Evolutionary conservation across 2,888 invertebrate species (phyloP), one percentile per base, ranked within the genome.

Genomic region (Clistopyga incitator): DNA sequence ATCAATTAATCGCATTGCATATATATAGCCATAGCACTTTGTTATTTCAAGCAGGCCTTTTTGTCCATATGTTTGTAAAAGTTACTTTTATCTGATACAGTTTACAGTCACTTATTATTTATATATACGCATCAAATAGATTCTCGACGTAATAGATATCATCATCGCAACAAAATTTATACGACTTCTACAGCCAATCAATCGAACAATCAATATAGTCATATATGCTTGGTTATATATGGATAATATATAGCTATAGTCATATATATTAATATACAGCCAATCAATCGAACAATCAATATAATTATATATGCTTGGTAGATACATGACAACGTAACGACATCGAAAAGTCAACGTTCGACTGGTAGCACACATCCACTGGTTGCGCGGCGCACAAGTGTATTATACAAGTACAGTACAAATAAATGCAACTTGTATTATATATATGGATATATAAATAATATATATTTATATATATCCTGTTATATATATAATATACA

Each of bases 271-370:
- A 29, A 59, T 59, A 59, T 84, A 86, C 87, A 88, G 86, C 87
- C 87, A 87, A 84, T 88, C 84, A 88, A 88, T 87, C 88, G 88
- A 88, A 89, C 90, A 89, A 88, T 90, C 89, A 90, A 89, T 90
- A 88, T 87, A 84, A 13, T 85, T 78, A 86, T 80, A 81, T 78
- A 83, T 67, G 68, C 81, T 82, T 81, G 75, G 78, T 78, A 86
- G 83, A 86, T 88, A 91, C 89, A 91, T 88, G 90, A 89, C 89
- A 89, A 89, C 71, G 88, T 87, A 91, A 90, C 88, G 91, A 92
- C 91, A 92, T 89, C 88, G 88, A 91, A 89, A 88, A 91, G 89
- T 92, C 87, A 91, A 91, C 89, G 91, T 82, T 89, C 87, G 88
- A 87, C 89, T 87, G 87, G 84, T 90, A 92, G 90, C 92, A 91